Conservation (phyloP, 2,888 invertebrate species). For the Eupithecia exiguata region DNA sequence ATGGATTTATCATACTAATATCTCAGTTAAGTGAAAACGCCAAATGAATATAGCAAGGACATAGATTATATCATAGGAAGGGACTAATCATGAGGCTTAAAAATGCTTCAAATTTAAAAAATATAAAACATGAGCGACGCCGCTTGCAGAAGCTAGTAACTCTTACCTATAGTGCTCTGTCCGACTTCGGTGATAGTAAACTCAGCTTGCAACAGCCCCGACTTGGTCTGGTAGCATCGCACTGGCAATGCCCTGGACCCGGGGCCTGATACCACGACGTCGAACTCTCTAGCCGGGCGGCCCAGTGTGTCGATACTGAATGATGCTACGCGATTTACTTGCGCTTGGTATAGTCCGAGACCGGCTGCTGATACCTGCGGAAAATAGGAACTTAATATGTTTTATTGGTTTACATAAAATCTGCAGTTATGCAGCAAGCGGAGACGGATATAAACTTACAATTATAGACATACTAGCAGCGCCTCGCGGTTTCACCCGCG, state of each 20-base stretch:
- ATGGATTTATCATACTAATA: too few relatives aligned
- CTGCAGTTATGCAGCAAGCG: too few relatives aligned
- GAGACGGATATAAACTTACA: too few relatives aligned
- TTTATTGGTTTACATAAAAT: too few relatives aligned
- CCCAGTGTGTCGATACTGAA: constrained; percentile 96
- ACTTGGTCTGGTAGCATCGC: constrained; percentile 97
- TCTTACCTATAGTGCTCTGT: constrained; percentile 85
- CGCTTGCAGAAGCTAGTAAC: constrained; percentile 81
- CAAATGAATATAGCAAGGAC: too few relatives aligned
- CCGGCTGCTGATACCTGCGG: constrained; percentile 88
- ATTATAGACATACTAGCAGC: too few relatives aligned
- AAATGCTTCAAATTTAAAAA: too few relatives aligned
- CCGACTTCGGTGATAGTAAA: constrained; percentile 92
- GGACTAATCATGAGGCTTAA: too few relatives aligned
- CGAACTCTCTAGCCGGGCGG: constrained; percentile 93
- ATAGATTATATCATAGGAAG: too few relatives aligned
- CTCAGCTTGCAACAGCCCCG: constrained; percentile 97
- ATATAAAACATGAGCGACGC: too few relatives aligned
- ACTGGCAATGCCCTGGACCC: constrained; percentile 93
- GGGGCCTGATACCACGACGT: constrained; percentile 94
- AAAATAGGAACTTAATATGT: neutral
- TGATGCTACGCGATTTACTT: constrained; percentile 91
- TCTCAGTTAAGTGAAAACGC: too few relatives aligned
- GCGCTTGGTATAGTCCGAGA: constrained; percentile 92
- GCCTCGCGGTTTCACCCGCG: too few relatives aligned